Evolutionary conservation across 2,888 invertebrate genomes (phyloP).

Genomic region (Catonia carolina): DNA sequence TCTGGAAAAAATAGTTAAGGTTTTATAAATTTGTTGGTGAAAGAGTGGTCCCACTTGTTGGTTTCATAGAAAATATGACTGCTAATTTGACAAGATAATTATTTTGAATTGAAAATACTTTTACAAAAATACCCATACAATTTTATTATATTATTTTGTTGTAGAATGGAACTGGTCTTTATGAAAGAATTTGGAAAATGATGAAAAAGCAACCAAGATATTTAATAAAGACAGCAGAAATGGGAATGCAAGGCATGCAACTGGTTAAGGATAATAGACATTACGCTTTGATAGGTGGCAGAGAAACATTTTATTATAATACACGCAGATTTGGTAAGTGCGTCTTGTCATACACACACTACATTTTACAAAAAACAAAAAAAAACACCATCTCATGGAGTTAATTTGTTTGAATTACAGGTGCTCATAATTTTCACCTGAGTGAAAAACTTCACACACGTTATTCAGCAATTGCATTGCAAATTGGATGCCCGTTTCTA

Average conservation of each 20-base stretch:
- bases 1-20: too few relatives aligned
- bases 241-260: constrained; percentile 50
- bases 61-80: too few relatives aligned
- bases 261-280: constrained; percentile 54
- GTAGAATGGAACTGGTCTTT: constrained; percentile 70
- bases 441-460: constrained; percentile 70
- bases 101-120: too few relatives aligned
- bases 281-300: constrained; percentile 61
- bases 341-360: too few relatives aligned
- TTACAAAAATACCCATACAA: too few relatives aligned
- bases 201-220: constrained; percentile 52
- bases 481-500: constrained; percentile 66
- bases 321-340: constrained; percentile 62
- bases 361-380: neutral
- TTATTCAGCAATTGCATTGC: constrained; percentile 70
- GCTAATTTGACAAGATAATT: too few relatives aligned
- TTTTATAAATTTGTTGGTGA: too few relatives aligned
- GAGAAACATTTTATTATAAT: constrained; percentile 69
- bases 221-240: constrained; percentile 62
- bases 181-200: constrained; percentile 58
- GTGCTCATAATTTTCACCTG: constrained; percentile 60
- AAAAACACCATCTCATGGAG: neutral
- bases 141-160: neutral
- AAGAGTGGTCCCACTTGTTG: too few relatives aligned
- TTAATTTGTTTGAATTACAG: constrained; percentile 41